These are phyloP conservation scores for Drosophila mojavensis DNA, from an alignment of 1,140 invertebrate species.

Conservation along the genomic window DNA sequence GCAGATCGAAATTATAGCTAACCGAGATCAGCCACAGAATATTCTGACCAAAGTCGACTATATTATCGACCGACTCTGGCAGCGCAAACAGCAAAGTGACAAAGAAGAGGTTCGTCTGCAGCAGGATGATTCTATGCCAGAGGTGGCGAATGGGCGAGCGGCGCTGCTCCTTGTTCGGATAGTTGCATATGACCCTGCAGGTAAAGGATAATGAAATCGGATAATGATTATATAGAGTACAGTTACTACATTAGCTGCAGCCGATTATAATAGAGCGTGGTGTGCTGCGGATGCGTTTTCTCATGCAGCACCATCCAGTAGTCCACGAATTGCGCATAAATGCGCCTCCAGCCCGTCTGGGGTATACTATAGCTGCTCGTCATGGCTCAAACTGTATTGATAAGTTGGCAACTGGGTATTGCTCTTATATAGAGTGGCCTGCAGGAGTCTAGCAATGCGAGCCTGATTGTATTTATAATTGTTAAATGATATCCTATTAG, in stretches of 20 bases:
- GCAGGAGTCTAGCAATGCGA: too few species aligned
- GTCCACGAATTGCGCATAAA: constrained; percentile 11
- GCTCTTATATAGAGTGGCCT: too few species aligned
- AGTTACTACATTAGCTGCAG: constrained; percentile 19
- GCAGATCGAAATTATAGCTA: background rate
- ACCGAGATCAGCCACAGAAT: constrained; percentile 34
- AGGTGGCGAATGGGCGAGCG: background rate
- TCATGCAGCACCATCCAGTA: constrained; percentile 4
- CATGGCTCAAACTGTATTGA: background rate
- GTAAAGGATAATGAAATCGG: background rate
- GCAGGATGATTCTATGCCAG: constrained; percentile 28
- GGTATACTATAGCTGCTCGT: background rate
- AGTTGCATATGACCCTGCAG: constrained; percentile 29
- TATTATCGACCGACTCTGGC: constrained; percentile 11
- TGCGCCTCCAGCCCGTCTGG: background rate
- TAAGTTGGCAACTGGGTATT: too few species aligned
- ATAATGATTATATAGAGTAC: background rate
- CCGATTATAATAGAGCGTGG: constrained; percentile 25
- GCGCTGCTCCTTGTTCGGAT: constrained; percentile 34
- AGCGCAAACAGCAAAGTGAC: background rate
- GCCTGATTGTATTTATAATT: too few species aligned
- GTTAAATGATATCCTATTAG: too few species aligned
- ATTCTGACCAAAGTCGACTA: constrained; percentile 50
- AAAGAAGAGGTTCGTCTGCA: background rate
- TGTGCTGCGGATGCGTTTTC: constrained; percentile 22